Conservation (phyloP, 2,113 vertebrate species). For the Takifugu bimaculatus region DNA sequence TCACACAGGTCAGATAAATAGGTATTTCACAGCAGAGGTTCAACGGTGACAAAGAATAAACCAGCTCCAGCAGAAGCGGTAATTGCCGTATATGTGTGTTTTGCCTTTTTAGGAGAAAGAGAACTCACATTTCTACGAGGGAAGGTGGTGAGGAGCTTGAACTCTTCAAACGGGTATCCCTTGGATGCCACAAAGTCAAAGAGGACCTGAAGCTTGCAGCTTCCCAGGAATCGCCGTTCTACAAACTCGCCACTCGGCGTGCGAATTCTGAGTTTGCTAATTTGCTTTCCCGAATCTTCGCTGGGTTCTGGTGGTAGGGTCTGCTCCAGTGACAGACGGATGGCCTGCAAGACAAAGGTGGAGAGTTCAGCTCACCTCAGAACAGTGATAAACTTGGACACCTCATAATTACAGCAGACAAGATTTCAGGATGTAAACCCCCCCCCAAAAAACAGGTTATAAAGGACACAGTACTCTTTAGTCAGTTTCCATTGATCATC, state of each 20-base stretch:
- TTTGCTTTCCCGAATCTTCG: slow-evolving; percentile 85
- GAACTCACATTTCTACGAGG: slow-evolving; percentile 92
- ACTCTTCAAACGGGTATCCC: slow-evolving; percentile 93
- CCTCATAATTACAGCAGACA: not conserved
- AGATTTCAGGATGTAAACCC: too few relatives aligned
- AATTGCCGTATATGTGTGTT: too few relatives aligned
- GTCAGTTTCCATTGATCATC: slow-evolving; percentile 7
- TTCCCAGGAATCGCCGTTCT: slow-evolving; percentile 92
- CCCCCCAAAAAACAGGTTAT: too few relatives aligned
- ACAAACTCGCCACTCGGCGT: slow-evolving; percentile 96
- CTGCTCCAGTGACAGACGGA: slow-evolving; percentile 93
- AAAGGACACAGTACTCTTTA: too few relatives aligned
- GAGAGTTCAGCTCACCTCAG: slow-evolving; percentile 16
- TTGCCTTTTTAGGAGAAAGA: not conserved
- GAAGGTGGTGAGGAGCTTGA: slow-evolving; percentile 98
- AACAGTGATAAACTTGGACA: not conserved
- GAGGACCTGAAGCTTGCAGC: slow-evolving; percentile 93
- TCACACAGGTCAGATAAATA: slow-evolving; percentile 59
- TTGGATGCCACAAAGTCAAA: slow-evolving; percentile 99
- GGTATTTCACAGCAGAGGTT: slow-evolving; percentile 24
- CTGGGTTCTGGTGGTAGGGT: slow-evolving; percentile 88
- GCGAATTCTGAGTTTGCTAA: slow-evolving; percentile 93
- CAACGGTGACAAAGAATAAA: not conserved
- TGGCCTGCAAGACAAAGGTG: slow-evolving; percentile 79
- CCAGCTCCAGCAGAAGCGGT: too few relatives aligned